Evolutionary conservation across 30 jellyfish, hydroid and myxozoan species (phyloP).

Genomic region (Clytia hemisphaerica): DNA sequence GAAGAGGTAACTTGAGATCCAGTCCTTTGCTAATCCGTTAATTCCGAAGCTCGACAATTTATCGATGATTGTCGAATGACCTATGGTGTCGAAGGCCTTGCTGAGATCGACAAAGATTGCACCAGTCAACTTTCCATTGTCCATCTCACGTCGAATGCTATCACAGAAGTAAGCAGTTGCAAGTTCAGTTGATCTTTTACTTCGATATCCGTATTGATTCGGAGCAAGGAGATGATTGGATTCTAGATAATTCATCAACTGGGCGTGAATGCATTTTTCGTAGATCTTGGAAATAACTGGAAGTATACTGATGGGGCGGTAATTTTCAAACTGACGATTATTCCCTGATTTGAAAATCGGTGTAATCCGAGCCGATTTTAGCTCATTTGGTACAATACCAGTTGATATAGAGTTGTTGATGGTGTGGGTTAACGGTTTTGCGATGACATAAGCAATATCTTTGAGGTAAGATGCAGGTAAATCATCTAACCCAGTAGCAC

Average conservation of each 20-base stretch:
- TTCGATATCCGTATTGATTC: slow-evolving; percentile 43
- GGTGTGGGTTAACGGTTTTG: slow-evolving; percentile 38
- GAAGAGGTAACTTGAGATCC: slow-evolving; percentile 41
- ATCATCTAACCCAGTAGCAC: slow-evolving; percentile 30
- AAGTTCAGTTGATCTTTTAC: slow-evolving; percentile 43
- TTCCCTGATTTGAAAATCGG: slow-evolving; percentile 45
- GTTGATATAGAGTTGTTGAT: slow-evolving; percentile 35
- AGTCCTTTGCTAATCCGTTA: slow-evolving; percentile 37
- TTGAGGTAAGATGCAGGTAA: slow-evolving; percentile 30
- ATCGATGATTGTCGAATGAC: slow-evolving; percentile 38
- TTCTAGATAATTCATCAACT: slow-evolving; percentile 38
- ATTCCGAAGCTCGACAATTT: slow-evolving; percentile 39
- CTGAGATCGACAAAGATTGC: slow-evolving; percentile 34
- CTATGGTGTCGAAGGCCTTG: slow-evolving; percentile 50
- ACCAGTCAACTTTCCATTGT: slow-evolving; percentile 29
- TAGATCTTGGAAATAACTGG: slow-evolving; percentile 50
- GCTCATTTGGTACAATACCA: slow-evolving; percentile 37
- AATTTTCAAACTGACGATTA: slow-evolving; percentile 26
- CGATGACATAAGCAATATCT: slow-evolving; percentile 37
- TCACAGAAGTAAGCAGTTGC: slow-evolving; percentile 52
- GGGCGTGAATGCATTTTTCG: slow-evolving; percentile 34
- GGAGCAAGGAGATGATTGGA: slow-evolving; percentile 36
- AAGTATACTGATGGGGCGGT: slow-evolving; percentile 55
- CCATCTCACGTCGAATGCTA: slow-evolving; percentile 40
- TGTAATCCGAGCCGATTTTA: slow-evolving; percentile 36